Base-by-base conservation (phyloP, 2,888 invertebrate genomes). In the Cosmopolites sordidus region DNA sequence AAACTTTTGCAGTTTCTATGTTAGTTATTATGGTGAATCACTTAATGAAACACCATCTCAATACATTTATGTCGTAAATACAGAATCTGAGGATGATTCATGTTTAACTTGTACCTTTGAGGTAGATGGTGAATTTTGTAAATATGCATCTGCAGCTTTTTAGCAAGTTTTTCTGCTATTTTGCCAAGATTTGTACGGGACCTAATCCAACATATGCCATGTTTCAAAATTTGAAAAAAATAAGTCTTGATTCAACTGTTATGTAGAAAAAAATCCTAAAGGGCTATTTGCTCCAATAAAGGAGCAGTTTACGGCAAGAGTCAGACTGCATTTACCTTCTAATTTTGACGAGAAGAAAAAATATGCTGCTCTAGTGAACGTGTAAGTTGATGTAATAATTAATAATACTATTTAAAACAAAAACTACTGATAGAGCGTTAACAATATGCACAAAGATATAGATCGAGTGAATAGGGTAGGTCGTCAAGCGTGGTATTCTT, bases 291-390 rank as follows among this genome's bases (percentile, higher is more conserved):
- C 87, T 2, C 67, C 75, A 0, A 64, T 84, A 2, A 76, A 73
- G 1, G 79, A 79, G 0, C 80, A 80, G 43, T 79, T 79, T 49
- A 68, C 71, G 38, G 82, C 82, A 0, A 77, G 78, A 51, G 83
- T 84, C 0, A 82, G 83, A 58, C 67, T 90, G 16, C 69, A 80
- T 18, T 65, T 89, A 39, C 90, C 90, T 0, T 84, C 85, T 0
- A 76, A 79, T 50, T 79, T 89, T 58, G 75, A 83, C 64, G 77
- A 80, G 58, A 70, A 68, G 4, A 75, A 73, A 1, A 79, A 77
- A 56, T 89, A 89, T 70, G 87, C 90, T 0, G 77, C 89, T 78
- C 76, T 90, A 11, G 82, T 90, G 17, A 76, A 83, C 60, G 87
- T 89, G 65, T 90, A 66, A 63, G 68, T 62, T 62, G n/a, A n/a